A percentile compares a stretch with the other conserved stretches of the same genome.
phyloP scores from a whole-genome alignment of 1,140 invertebrate species.

The Drosophila bipectinata region DNA sequence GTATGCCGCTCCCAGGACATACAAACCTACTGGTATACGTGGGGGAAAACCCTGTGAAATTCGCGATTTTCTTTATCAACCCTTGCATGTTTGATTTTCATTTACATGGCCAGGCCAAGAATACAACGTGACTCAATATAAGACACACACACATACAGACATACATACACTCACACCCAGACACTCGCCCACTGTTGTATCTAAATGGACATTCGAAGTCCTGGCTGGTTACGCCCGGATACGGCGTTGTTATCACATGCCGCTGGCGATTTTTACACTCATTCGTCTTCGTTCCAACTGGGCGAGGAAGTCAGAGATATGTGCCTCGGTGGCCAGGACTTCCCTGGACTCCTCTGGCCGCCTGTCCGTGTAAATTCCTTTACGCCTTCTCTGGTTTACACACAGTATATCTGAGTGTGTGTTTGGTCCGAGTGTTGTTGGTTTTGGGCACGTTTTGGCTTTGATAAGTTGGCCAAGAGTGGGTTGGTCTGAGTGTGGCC shows the following conservation, averaged over 20 bases:
- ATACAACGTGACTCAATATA: constrained; percentile 79
- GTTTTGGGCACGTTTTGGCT: constrained; percentile 81
- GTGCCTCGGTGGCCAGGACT: constrained; percentile 15
- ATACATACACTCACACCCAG: constrained; percentile 6
- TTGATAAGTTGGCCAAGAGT: constrained; percentile 68
- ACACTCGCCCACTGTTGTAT: constrained; percentile 19
- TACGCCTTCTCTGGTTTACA: constrained; percentile 1
- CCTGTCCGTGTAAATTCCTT: constrained; percentile 72
- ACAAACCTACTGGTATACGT: not conserved
- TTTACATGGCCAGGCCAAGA: constrained; percentile 80
- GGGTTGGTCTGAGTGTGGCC: constrained; percentile 37
- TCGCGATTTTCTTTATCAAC: constrained; percentile 83
- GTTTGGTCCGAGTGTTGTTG: constrained; percentile 54
- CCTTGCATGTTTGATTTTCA: constrained; percentile 84
- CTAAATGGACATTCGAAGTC: constrained; percentile 80
- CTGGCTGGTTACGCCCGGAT: constrained; percentile 55
- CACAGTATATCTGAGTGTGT: constrained; percentile 25
- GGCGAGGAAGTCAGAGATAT: constrained; percentile 68
- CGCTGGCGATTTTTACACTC: constrained; percentile 77
- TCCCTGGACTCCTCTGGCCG: constrained; percentile 1
- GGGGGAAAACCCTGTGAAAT: constrained; percentile 50
- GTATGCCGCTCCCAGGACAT: constrained; percentile 36
- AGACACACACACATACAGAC: constrained; percentile 31
- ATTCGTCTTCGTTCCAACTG: constrained; percentile 82
- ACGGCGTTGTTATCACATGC: constrained; percentile 77